Evolutionary conservation across 1,140 invertebrate genomes (phyloP).

Genomic region (Drosophila sproati): DNA sequence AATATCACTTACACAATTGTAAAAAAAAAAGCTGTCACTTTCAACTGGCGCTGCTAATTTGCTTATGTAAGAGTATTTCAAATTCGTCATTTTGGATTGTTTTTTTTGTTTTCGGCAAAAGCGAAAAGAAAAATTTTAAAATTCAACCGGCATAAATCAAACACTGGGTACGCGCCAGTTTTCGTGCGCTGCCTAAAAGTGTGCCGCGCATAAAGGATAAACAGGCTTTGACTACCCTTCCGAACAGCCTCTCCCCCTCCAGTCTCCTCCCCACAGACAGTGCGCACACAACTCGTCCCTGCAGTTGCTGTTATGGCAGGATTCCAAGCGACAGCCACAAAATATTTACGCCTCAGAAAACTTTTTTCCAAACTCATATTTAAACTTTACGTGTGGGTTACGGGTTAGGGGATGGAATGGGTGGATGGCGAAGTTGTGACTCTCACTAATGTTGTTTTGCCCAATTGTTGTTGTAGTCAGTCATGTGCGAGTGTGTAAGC

Average conservation of each 20-base stretch:
- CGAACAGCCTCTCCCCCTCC: not conserved
- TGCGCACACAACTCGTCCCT: too few species aligned
- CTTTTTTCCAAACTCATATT: conserved; percentile 77
- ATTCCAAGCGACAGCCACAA: conserved; percentile 47
- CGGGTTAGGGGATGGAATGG: too few species aligned
- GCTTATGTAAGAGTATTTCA: not conserved
- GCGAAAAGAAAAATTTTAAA: conserved; percentile 64
- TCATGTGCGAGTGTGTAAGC: conserved; percentile 41
- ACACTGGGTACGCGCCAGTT: conserved; percentile 69
- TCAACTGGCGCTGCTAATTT: too few species aligned
- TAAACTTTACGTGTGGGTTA: conserved; percentile 63
- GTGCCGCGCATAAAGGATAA: conserved; percentile 71
- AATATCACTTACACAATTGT: too few species aligned
- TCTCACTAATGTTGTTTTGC: conserved; percentile 34
- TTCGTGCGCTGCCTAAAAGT: conserved; percentile 66
- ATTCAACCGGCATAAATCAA: conserved; percentile 82
- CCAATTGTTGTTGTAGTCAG: conserved; percentile 19
- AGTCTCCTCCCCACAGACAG: not conserved
- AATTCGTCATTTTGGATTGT: not conserved
- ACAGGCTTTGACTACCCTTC: conserved; percentile 25
- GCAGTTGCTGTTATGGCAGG: conserved; percentile 4
- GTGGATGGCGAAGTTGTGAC: not conserved
- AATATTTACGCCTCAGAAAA: conserved; percentile 80
- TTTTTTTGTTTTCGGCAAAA: not conserved
- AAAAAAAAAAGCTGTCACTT: too few species aligned